Evolutionary conservation across 2,113 vertebrate genomes (phyloP).

Genomic region (Eolophus roseicapilla): DNA sequence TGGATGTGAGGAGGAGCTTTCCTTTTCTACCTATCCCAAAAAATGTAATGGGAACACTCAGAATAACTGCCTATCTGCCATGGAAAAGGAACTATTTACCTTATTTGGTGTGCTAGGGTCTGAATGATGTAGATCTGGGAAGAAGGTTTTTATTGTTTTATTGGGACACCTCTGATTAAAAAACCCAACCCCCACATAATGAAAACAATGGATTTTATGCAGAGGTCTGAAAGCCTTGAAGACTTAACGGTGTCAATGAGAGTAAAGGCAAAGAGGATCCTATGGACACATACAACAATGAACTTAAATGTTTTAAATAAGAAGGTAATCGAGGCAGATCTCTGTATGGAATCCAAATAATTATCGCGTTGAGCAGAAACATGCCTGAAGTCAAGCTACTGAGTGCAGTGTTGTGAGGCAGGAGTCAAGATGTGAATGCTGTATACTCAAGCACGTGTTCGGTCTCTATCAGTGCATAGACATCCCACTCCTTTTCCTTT

Average conservation of each 20-base stretch:
- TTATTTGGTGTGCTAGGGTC: not conserved
- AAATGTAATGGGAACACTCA: not conserved
- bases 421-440: not conserved
- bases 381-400: not conserved
- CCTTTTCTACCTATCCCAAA: not conserved
- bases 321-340: not conserved
- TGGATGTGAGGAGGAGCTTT: not conserved
- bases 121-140: not conserved
- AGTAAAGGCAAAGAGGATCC: not conserved
- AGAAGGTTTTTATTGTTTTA: not conserved
- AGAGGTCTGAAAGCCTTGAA: not conserved
- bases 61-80: not conserved
- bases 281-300: not conserved
- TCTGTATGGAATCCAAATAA: not conserved
- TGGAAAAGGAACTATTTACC: not conserved
- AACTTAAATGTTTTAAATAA: not conserved
- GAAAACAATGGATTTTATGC: not conserved
- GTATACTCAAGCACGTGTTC: not conserved
- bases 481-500: not conserved
- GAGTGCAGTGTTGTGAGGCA: not conserved
- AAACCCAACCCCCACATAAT: not conserved
- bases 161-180: not conserved
- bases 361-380: not conserved
- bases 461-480: not conserved
- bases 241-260: not conserved